These are phyloP conservation scores for Chrysomela aeneicollis DNA, from an alignment of 2,888 invertebrate genomes.

Conservation along the genomic window DNA sequence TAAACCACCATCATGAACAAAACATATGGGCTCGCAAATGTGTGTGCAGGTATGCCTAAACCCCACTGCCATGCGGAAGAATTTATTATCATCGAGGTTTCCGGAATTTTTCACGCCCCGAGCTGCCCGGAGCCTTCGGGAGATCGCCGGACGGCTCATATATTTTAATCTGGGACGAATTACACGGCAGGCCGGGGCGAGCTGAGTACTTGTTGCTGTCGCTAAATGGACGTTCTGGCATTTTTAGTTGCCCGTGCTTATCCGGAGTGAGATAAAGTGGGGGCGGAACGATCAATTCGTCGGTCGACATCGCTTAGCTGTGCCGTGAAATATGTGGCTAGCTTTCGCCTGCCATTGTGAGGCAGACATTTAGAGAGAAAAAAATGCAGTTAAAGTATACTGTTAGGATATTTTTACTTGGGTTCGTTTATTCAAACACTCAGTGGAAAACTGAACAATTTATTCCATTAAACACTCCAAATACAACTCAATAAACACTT, in stretches of 20 bases:
- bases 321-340: neutral
- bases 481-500: no score
- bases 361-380: no score
- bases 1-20: no score
- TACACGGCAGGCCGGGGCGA: conserved; percentile 24
- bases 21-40: no score
- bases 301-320: neutral
- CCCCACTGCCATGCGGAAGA: neutral
- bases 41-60: neutral
- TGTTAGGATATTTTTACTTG: no score
- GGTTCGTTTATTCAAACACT: no score
- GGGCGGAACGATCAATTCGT: neutral
- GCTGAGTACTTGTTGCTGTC: conserved; percentile 2
- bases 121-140: conserved; percentile 32
- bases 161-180: conserved; percentile 47
- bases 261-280: neutral
- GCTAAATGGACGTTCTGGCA: neutral
- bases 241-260: neutral
- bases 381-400: no score
- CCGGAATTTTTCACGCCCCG: conserved; percentile 42
- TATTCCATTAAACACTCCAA: no score
- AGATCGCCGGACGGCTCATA: conserved; percentile 47
- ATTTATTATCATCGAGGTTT: conserved; percentile 28
- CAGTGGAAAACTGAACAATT: no score
- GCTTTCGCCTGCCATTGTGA: neutral